Percentiles rank a stretch among this genome's conserved stretches.
phyloP scores from a whole-genome alignment of 2,888 invertebrate genomes.

The Zootermopsis nevadensis region DNA sequence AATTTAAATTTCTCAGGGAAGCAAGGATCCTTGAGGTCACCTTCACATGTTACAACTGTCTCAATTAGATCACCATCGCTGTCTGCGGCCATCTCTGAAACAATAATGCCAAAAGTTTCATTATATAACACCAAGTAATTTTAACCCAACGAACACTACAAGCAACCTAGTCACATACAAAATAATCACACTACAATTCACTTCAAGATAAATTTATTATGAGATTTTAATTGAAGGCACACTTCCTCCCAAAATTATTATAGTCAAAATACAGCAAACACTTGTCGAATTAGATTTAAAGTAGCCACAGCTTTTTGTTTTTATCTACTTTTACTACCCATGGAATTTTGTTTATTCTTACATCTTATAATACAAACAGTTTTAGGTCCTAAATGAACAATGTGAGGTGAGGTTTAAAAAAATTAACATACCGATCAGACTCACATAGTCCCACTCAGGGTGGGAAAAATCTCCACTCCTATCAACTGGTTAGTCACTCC shows the following conservation, averaged over 20 bases:
- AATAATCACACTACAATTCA: too few relatives aligned
- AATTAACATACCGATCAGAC: constrained; percentile 61
- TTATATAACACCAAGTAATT: too few relatives aligned
- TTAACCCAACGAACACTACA: too few relatives aligned
- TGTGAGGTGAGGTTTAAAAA: not conserved
- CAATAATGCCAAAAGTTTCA: constrained; percentile 40
- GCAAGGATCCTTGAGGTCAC: constrained; percentile 87
- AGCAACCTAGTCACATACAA: too few relatives aligned
- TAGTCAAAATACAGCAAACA: too few relatives aligned
- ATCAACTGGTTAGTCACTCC: constrained; percentile 11
- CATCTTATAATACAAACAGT: too few relatives aligned
- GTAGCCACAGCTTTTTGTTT: too few relatives aligned
- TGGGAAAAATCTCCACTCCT: constrained; percentile 30
- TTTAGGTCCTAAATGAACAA: too few relatives aligned
- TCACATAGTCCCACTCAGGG: constrained; percentile 59
- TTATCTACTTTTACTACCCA: not conserved
- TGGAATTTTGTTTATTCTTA: not conserved
- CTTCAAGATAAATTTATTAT: too few relatives aligned
- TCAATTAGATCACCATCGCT: constrained; percentile 80
- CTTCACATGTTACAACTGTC: constrained; percentile 92
- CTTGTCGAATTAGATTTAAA: too few relatives aligned
- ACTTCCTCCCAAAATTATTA: too few relatives aligned
- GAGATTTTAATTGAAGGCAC: too few relatives aligned
- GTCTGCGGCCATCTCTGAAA: constrained; percentile 81
- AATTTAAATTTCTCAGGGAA: constrained; percentile 84